Conservation (phyloP, 1,140 invertebrate genomes). For the Bombus confusus region DNA sequence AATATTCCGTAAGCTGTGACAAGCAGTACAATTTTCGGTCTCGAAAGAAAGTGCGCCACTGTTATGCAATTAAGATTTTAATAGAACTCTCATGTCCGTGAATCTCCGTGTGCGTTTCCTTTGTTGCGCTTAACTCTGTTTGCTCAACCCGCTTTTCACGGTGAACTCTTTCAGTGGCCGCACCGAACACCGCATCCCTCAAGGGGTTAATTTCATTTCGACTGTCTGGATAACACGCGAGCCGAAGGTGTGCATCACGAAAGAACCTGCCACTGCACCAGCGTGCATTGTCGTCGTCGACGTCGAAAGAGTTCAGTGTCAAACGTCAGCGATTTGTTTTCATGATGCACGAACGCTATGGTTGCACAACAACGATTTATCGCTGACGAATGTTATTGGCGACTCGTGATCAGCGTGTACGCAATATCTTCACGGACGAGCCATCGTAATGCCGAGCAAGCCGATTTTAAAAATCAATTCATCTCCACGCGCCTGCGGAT, state of each 20-base stretch:
- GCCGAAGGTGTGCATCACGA: neutral
- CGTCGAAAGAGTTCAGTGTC: slow-evolving; percentile 48
- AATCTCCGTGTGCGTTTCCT: neutral
- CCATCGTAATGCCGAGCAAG: neutral
- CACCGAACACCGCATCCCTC: neutral
- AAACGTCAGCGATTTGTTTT: slow-evolving; percentile 56
- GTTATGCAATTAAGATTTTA: neutral
- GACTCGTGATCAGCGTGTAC: slow-evolving; percentile 14
- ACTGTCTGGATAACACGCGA: neutral
- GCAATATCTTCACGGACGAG: slow-evolving; percentile 16
- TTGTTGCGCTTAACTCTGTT: slow-evolving; percentile 19
- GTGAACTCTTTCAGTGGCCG: neutral
- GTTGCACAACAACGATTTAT: slow-evolving; percentile 50
- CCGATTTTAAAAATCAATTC: slow-evolving; percentile 37
- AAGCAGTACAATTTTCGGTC: neutral
- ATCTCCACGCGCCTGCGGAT: neutral
- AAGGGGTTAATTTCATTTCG: slow-evolving; percentile 20
- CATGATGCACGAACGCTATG: slow-evolving; percentile 14
- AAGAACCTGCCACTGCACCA: neutral
- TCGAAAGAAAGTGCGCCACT: neutral
- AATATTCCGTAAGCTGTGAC: neutral
- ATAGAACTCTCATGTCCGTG: too few relatives aligned
- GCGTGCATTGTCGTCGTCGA: neutral
- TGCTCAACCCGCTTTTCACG: neutral
- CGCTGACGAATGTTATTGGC: slow-evolving; percentile 40